Conservation (phyloP, 2,888 invertebrate genomes). For the Ophraella communa region DNA sequence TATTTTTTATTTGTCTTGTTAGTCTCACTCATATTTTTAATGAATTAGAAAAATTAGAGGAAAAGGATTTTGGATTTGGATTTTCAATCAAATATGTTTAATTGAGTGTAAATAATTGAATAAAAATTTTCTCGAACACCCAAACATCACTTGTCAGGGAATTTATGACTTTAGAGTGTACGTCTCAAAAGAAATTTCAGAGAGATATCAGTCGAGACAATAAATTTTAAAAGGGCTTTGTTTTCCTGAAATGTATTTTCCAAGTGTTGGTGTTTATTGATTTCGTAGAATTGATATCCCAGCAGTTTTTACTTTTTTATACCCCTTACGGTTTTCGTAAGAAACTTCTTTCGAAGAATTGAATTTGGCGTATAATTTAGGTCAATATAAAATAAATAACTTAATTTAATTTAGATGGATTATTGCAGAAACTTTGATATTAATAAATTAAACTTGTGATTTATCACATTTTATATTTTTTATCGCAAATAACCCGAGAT, state of each 20-base stretch:
- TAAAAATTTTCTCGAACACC: background rate
- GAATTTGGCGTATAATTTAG: background rate
- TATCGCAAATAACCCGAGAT: no score
- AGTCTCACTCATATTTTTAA: no score
- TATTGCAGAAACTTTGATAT: background rate
- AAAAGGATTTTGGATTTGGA: no score
- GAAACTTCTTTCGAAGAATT: background rate
- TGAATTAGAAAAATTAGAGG: no score
- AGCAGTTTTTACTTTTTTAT: constrained; percentile 19
- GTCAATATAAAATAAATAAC: background rate
- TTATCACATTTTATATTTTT: background rate
- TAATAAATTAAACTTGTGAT: background rate
- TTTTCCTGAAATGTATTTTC: constrained; percentile 19
- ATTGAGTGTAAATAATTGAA: background rate
- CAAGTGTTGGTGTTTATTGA: constrained; percentile 20
- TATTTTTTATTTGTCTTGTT: no score
- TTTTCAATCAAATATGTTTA: no score
- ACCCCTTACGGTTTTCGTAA: background rate
- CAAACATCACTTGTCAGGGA: background rate
- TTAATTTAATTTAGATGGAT: background rate
- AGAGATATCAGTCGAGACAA: background rate
- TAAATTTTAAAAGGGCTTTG: constrained; percentile 16
- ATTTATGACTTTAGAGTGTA: background rate
- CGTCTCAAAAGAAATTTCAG: background rate
- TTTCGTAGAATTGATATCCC: constrained; percentile 8